Conservation (phyloP, 1,140 invertebrate species). For the Heliconius hermathena region DNA sequence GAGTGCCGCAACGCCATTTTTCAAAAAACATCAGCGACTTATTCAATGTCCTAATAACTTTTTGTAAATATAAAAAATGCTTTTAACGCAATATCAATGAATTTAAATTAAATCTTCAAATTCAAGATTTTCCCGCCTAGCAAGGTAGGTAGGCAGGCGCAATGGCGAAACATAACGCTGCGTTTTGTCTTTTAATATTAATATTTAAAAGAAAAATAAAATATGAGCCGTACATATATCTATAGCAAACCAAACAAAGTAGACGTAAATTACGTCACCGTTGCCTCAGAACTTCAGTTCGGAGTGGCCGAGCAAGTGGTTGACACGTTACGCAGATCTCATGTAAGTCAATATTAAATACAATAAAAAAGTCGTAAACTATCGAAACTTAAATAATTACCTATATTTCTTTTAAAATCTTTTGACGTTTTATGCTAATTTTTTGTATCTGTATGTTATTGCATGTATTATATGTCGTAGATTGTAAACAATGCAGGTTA, state of each 20-base stretch:
- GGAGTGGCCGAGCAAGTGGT: slow-evolving; percentile 27
- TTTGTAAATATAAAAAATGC: no score
- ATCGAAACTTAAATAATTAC: background rate
- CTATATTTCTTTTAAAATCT: background rate
- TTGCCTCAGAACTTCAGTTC: slow-evolving; percentile 32
- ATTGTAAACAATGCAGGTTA: background rate
- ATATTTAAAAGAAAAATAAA: slow-evolving; percentile 9
- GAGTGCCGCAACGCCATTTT: no score
- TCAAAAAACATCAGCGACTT: no score
- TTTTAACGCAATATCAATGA: no score
- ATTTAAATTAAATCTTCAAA: no score
- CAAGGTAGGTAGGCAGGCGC: no score
- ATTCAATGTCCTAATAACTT: no score
- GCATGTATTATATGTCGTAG: background rate
- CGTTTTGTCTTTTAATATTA: no score
- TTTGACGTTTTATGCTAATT: background rate
- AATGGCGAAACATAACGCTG: no score
- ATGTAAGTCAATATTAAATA: slow-evolving; percentile 25
- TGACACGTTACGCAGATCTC: slow-evolving; percentile 23
- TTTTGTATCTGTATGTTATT: background rate
- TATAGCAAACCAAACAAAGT: slow-evolving; percentile 21
- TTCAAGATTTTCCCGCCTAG: no score
- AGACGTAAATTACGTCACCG: slow-evolving; percentile 26
- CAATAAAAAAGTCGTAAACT: background rate
- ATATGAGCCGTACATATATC: slow-evolving; percentile 21